Percentiles rank a stretch among this genome's conserved stretches.
Evolutionary conservation across 2,888 invertebrate genomes (phyloP).

Genomic region (Plutella xylostella): DNA sequence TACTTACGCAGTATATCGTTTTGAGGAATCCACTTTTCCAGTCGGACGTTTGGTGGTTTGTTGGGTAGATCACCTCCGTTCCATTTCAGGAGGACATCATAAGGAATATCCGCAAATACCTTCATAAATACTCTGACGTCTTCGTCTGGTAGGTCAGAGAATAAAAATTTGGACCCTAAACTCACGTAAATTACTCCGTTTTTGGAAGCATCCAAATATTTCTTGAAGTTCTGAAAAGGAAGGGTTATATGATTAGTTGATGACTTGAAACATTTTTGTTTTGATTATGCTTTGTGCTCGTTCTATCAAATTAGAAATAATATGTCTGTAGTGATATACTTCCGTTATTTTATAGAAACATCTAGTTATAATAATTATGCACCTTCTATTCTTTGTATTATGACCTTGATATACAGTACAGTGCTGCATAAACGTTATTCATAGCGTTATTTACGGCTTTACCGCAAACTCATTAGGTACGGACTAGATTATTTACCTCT

Average conservation of each 20-base stretch:
- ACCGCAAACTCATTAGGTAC: no score
- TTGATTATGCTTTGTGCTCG: no score
- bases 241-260: no score
- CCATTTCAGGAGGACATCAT: constrained; percentile 5
- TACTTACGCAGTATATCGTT: constrained; percentile 6
- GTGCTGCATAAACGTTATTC: no score
- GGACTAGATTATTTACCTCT: constrained; percentile 1
- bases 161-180: constrained; percentile 2
- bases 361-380: no score
- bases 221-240: constrained; percentile 1
- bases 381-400: no score
- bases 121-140: background rate
- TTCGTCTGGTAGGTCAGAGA: background rate
- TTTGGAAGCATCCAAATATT: background rate
- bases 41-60: constrained; percentile 1
- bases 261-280: no score
- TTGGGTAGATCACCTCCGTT: constrained; percentile 1
- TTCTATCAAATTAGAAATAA: no score
- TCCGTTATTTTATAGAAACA: no score
- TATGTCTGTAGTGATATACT: no score
- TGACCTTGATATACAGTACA: no score
- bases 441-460: no score
- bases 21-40: constrained; percentile 6
- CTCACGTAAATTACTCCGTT: constrained; percentile 4
- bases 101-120: constrained; percentile 6